Base-by-base conservation (phyloP, 1,140 invertebrate genomes). In the Rhyacophila brunnea region DNA sequence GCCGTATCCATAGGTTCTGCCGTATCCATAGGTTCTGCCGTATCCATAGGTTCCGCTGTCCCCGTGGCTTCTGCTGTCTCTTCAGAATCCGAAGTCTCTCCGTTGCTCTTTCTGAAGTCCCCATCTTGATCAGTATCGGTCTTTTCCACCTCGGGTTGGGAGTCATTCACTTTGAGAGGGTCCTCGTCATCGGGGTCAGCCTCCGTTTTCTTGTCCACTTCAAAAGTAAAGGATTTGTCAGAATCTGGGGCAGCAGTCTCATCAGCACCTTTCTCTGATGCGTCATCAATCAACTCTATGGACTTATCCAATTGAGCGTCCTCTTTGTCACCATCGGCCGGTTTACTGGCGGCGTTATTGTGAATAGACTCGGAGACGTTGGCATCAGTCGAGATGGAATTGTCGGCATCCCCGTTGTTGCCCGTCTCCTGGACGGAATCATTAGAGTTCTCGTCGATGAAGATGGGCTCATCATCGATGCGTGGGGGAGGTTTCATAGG, bases 401-500 rank as follows among this genome's bases (percentile, higher is more conserved):
- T 23, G 10, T 56, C 32, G 19, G 13, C 50, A 18, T 60, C 50
- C 15, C 20, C 38, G 13, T 43, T 13, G 2, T 18, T 17, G 1
- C 35, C n/a, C 42, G n/a, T 34, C 10, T 55, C 45, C 34, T 18
- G 43, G 6, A 34, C 15, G 10, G 53, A 56, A 20, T 77, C 77
- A 11, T 71, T 64, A 0, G 77, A 79, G 65, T 79, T 79, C 66
- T 79, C 77, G 57, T 79, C 77, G 52, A 79, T 79, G 60, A 74
- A 79, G 58, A 79, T 79, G 1, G 77, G 75, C 60, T 77, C 75
- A 23, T 77, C 75, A 50, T 73, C 69, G 9, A 70, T 67, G 15
- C 15, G 28, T 5, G 36, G n/a, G 35, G 49, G 40, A 34, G 10
- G 9, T 11, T 32, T 28, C 7, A 34, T 50, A n/a, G 28, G 11